A percentile compares a stretch with the other conserved stretches of the same genome.
These are phyloP conservation scores for Cebus imitator DNA, from an alignment of 2,113 vertebrate genomes.

Conservation along the genomic window DNA sequence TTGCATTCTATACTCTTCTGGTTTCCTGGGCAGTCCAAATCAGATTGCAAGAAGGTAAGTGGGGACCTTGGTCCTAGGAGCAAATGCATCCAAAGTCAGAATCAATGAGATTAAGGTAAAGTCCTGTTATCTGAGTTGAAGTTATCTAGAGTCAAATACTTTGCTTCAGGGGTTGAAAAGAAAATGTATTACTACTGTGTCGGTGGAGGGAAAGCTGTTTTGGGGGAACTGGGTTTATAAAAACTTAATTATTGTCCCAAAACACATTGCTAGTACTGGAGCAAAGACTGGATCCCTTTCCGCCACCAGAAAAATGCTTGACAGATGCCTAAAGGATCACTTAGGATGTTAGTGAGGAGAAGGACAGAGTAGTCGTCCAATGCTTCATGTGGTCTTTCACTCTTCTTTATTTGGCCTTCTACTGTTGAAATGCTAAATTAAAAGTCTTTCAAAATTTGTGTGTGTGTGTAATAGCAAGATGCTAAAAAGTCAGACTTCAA, in stretches of 20 bases:
- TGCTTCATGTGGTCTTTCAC: neutral
- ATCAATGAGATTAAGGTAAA: neutral
- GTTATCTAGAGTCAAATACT: neutral
- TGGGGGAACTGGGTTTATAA: neutral
- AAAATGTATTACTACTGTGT: neutral
- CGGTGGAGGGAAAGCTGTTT: neutral
- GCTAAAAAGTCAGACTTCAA: no score
- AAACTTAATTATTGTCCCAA: neutral
- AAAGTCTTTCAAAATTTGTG: no score
- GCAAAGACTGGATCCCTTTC: neutral
- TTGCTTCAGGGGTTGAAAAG: neutral
- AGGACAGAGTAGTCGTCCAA: neutral
- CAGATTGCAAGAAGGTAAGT: neutral
- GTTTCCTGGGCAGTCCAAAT: neutral
- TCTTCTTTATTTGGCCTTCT: no score
- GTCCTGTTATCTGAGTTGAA: neutral
- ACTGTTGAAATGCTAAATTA: no score
- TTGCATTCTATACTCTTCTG: no score
- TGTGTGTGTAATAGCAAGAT: no score
- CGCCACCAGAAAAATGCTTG: neutral
- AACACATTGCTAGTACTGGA: neutral
- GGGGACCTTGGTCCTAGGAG: neutral
- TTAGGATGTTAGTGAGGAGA: neutral
- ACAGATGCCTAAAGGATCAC: neutral
- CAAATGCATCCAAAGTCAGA: neutral